Conservation (phyloP, 2,888 invertebrate genomes). For the Cephus pulcher region DNA sequence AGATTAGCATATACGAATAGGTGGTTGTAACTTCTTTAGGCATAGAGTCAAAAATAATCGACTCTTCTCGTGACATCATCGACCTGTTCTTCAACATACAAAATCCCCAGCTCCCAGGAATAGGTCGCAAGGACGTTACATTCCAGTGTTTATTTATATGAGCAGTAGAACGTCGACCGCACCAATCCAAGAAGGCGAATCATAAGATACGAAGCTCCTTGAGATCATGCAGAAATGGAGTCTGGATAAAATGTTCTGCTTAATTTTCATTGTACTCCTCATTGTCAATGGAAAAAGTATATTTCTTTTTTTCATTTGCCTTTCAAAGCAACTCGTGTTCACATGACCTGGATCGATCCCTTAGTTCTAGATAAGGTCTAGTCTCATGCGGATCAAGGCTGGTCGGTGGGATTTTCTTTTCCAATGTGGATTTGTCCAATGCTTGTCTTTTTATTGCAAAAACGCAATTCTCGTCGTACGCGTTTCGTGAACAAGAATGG, state of each 20-base stretch:
- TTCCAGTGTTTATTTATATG: slow-evolving; percentile 48
- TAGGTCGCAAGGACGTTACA: slow-evolving; percentile 48
- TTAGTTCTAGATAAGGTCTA: neutral
- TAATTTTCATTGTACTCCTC: neutral
- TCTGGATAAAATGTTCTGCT: neutral
- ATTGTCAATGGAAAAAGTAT: slow-evolving; percentile 26
- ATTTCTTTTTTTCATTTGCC: slow-evolving; percentile 16
- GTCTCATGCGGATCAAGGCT: neutral
- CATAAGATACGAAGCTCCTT: neutral
- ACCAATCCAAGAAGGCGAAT: neutral
- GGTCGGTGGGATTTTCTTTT: neutral
- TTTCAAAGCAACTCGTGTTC: neutral
- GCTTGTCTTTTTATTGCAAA: neutral
- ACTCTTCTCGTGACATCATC: neutral
- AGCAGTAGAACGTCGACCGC: neutral
- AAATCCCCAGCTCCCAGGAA: slow-evolving; percentile 50
- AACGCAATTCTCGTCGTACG: neutral
- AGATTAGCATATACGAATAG: neutral
- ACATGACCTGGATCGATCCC: slow-evolving; percentile 4
- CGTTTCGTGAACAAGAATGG: neutral
- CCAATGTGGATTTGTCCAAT: neutral
- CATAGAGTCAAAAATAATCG: neutral
- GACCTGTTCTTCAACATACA: slow-evolving; percentile 26
- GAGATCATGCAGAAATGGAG: neutral
- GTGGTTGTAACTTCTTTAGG: neutral